Percentiles rank a stretch among this genome's conserved stretches.
Evolutionary conservation across 92 coral and sea anemone species (phyloP).

Genomic region (Porites evermanni): DNA sequence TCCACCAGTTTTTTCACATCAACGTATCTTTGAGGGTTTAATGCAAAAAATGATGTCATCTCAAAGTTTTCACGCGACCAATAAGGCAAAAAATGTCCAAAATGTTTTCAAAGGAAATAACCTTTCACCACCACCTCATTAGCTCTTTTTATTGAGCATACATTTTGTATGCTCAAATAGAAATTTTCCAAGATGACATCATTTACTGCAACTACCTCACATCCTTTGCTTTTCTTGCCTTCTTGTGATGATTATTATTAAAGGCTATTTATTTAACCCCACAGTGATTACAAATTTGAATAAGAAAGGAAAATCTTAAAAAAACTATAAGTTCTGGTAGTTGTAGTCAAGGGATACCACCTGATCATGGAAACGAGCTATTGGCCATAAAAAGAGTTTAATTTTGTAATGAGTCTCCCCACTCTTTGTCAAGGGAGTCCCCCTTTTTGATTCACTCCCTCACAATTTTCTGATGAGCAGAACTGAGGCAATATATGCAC

Average conservation of each 20-base stretch:
- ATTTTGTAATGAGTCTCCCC: neutral
- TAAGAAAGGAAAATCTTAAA: neutral
- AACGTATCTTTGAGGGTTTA: no score
- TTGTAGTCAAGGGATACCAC: slow-evolving; percentile 1
- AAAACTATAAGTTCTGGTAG: neutral
- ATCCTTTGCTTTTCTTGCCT: neutral
- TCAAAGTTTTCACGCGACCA: no score
- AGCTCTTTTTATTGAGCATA: neutral
- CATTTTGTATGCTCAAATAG: neutral
- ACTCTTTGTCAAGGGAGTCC: slow-evolving; percentile 23
- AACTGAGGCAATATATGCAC: neutral
- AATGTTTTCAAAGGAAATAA: no score
- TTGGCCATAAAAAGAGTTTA: slow-evolving; percentile 4
- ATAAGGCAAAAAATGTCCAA: no score
- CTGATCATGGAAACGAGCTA: slow-evolving; percentile 34
- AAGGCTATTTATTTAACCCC: neutral
- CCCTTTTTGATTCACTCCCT: neutral
- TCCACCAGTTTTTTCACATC: neutral
- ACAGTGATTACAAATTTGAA: neutral
- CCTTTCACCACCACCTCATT: no score
- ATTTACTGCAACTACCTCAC: neutral
- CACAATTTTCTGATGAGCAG: slow-evolving; percentile 5
- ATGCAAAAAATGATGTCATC: no score
- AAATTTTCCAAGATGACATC: neutral
- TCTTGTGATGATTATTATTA: neutral